phyloP scores from a whole-genome alignment of 2,113 vertebrate species.

The Thalassarche chlororhynchos region DNA sequence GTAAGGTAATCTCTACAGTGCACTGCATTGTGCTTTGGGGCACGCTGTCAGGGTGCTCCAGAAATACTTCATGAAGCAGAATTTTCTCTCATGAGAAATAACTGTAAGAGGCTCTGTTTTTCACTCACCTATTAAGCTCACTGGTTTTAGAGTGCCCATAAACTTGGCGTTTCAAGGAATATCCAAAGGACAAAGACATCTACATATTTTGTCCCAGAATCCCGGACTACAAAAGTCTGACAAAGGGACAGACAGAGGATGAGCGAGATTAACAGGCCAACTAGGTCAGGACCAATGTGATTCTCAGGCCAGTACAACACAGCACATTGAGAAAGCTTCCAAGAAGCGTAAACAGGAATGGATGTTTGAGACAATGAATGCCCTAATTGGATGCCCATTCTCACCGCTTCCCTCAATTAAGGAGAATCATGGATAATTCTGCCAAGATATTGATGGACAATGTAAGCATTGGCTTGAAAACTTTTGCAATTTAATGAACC shows the following conservation, averaged over 20 bases:
- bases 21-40: neutral
- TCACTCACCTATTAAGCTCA: neutral
- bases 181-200: constrained; percentile 20
- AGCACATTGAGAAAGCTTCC: constrained; percentile 65
- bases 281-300: constrained; percentile 60
- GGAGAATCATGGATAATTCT: constrained; percentile 52
- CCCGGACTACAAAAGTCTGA: neutral
- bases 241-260: constrained; percentile 50
- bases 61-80: neutral
- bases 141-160: neutral
- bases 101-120: neutral
- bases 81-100: neutral
- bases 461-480: constrained; percentile 66
- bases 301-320: constrained; percentile 69
- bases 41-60: neutral
- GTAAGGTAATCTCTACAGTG: neutral
- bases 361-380: constrained; percentile 66
- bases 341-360: constrained; percentile 65
- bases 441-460: constrained; percentile 68
- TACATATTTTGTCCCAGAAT: constrained; percentile 15
- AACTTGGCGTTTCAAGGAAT: constrained; percentile 47
- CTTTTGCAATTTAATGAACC: constrained; percentile 53
- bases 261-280: constrained; percentile 51
- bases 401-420: constrained; percentile 64
- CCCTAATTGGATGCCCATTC: constrained; percentile 66